Percentiles rank a stretch among this genome's conserved stretches.
Evolutionary conservation across 2,888 invertebrate genomes (phyloP).

Genomic region (Melieria picta): DNA sequence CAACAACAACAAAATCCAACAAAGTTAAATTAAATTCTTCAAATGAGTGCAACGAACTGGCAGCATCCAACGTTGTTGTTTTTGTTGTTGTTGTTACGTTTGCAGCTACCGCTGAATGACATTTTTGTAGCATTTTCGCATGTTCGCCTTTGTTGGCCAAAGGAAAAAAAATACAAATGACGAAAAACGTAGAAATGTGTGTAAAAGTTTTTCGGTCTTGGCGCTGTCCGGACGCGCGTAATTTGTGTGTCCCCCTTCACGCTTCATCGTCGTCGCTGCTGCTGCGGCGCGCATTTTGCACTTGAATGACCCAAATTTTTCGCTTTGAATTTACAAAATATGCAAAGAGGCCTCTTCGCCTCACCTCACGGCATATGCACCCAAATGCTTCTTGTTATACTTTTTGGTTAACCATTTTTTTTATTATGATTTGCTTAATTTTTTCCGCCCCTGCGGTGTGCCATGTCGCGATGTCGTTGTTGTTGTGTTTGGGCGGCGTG

Average conservation of each 20-base stretch:
- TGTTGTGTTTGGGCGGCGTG: no score
- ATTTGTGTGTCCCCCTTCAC: neutral
- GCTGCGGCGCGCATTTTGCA: neutral
- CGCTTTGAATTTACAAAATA: neutral
- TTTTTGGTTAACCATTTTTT: no score
- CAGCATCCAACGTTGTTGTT: neutral
- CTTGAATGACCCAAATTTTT: constrained; percentile 1
- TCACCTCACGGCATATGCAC: neutral
- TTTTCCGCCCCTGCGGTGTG: no score
- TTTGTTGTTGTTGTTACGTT: neutral
- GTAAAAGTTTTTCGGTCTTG: neutral
- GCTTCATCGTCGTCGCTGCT: neutral
- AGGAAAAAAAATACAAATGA: no score
- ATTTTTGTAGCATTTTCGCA: neutral
- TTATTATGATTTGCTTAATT: no score
- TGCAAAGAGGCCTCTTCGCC: neutral
- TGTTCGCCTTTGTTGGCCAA: neutral
- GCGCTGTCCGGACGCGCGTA: neutral
- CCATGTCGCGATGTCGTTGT: no score
- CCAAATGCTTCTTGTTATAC: no score
- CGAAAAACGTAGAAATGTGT: no score
- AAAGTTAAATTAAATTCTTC: neutral
- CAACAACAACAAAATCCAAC: no score
- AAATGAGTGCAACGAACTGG: neutral
- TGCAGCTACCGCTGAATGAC: neutral